A percentile compares a stretch with the other conserved stretches of the same genome.
phyloP scores from a whole-genome alignment of 1,140 invertebrate genomes.

The Leptestheria dahalacensis region DNA sequence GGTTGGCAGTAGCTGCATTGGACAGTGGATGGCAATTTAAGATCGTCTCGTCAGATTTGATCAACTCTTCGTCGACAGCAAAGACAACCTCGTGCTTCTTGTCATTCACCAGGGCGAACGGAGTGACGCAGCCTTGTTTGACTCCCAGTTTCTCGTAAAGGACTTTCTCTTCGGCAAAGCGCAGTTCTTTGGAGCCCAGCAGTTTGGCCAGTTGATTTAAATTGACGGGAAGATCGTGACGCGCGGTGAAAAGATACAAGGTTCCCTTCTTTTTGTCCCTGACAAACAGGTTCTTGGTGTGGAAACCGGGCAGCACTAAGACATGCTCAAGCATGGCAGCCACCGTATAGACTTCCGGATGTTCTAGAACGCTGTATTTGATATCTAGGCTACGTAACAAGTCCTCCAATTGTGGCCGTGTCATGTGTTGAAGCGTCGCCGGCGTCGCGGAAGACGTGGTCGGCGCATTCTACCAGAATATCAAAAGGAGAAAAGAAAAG shows the following conservation, averaged over 20 bases:
- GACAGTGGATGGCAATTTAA: slow-evolving; percentile 29
- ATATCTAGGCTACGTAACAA: slow-evolving; percentile 19
- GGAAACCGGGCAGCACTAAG: slow-evolving; percentile 23
- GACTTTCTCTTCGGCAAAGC: slow-evolving; percentile 27
- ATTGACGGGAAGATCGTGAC: slow-evolving; percentile 27
- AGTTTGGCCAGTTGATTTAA: slow-evolving; percentile 27
- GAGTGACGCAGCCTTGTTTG: slow-evolving; percentile 27
- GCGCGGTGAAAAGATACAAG: slow-evolving; percentile 28
- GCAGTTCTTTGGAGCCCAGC: slow-evolving; percentile 24
- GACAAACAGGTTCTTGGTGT: slow-evolving; percentile 31
- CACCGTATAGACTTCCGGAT: slow-evolving; percentile 30
- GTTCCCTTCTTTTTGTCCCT: slow-evolving; percentile 29
- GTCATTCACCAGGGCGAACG: slow-evolving; percentile 30
- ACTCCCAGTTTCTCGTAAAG: slow-evolving; percentile 27
- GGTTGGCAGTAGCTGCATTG: slow-evolving; percentile 25
- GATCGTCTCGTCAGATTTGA: slow-evolving; percentile 19
- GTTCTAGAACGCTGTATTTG: slow-evolving; percentile 21
- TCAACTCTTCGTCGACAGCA: slow-evolving; percentile 24
- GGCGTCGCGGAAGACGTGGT: too few relatives aligned
- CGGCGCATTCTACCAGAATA: not conserved
- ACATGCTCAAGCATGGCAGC: slow-evolving; percentile 28
- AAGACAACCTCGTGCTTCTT: slow-evolving; percentile 25
- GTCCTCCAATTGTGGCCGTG: slow-evolving; percentile 3
- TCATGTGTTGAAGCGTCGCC: not conserved
- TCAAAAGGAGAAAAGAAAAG: not conserved